Evolutionary conservation across 2,888 invertebrate species (phyloP).

Genomic region (Capitulum mitella): DNA sequence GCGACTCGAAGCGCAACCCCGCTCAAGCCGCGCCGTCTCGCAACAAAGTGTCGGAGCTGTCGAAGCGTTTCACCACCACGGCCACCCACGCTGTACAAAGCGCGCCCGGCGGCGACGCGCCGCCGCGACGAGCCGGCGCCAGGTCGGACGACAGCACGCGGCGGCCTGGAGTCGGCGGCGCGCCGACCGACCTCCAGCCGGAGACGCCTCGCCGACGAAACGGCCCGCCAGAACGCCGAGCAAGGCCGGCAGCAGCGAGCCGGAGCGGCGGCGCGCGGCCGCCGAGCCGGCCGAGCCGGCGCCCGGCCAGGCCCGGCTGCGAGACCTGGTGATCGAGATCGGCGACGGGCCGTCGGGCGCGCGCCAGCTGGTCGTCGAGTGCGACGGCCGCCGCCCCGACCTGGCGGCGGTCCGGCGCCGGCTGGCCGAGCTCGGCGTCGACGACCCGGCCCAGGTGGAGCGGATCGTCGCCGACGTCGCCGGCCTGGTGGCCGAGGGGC

Average conservation of each 20-base stretch:
- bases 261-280: constrained; percentile 1
- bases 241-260: constrained; percentile 2
- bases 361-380: constrained; percentile 8
- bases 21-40: neutral
- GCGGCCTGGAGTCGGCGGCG: no score
- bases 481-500: neutral
- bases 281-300: neutral
- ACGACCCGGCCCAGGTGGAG: neutral
- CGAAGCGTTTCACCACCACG: neutral
- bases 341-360: neutral
- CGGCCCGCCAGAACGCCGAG: neutral
- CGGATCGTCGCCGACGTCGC: neutral
- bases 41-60: neutral
- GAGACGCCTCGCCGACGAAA: neutral
- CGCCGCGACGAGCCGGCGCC: no score
- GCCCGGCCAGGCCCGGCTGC: neutral
- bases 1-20: neutral
- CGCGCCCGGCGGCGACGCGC: no score
- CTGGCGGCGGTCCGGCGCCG: neutral
- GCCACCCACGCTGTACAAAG: neutral
- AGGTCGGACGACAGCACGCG: no score
- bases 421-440: neutral
- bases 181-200: neutral
- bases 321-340: neutral
- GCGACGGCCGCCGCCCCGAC: neutral